Percentiles rank a stretch among this genome's conserved stretches.
Conservation (phyloP, 2,888 invertebrate genomes). For the Phalera bucephala region DNA sequence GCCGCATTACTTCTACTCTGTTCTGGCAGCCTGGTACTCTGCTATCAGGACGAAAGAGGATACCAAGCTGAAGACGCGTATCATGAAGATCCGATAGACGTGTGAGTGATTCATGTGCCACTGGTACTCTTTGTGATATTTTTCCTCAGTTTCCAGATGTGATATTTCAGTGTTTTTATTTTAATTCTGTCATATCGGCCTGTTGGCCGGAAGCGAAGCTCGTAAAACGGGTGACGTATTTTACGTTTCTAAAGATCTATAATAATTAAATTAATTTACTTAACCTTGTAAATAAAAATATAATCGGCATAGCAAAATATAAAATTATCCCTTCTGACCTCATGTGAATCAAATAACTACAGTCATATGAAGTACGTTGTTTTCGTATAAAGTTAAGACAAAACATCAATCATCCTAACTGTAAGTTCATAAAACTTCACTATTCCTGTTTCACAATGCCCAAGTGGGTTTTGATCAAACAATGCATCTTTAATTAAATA, state of each 20-base stretch:
- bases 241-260: not conserved
- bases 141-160: conserved; percentile 19
- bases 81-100: conserved; percentile 67
- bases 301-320: no score
- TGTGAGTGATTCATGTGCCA: conserved; percentile 60
- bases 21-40: conserved; percentile 62
- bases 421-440: no score
- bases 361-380: no score
- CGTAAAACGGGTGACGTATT: conserved; percentile 21
- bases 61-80: conserved; percentile 67
- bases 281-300: no score
- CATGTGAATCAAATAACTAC: no score
- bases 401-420: no score
- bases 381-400: no score
- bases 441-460: no score
- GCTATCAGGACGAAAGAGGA: conserved; percentile 58
- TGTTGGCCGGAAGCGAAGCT: conserved; percentile 23
- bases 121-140: conserved; percentile 21
- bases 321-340: no score
- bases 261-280: no score
- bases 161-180: conserved; percentile 21
- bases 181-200: conserved; percentile 14
- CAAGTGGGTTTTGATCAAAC: not conserved
- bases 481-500: not conserved
- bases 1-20: conserved; percentile 53